Percentiles rank a stretch among this genome's conserved stretches.
Conservation (phyloP, 2,888 invertebrate species). For the Congeria kusceri region DNA sequence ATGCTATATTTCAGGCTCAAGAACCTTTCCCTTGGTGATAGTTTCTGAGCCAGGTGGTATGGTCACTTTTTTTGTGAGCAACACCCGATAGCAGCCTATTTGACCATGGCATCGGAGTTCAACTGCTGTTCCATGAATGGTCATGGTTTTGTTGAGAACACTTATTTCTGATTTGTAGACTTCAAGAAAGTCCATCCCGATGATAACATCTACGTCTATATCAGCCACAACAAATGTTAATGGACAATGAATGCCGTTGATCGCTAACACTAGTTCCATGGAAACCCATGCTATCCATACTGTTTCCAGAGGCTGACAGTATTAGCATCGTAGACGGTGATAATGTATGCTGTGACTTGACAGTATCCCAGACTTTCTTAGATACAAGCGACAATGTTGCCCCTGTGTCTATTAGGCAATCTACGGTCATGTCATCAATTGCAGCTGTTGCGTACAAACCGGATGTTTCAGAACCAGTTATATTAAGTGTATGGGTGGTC, state of each 20-base stretch:
- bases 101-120: neutral
- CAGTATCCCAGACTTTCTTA: neutral
- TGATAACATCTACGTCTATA: conserved; percentile 1
- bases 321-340: neutral
- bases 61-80: neutral
- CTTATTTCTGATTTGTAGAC: neutral
- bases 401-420: conserved; percentile 30
- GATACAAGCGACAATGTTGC: conserved; percentile 21
- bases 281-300: neutral
- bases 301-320: conserved; percentile 1
- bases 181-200: neutral
- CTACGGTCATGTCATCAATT: conserved; percentile 3
- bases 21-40: neutral
- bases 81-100: neutral
- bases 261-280: neutral
- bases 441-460: conserved; percentile 8
- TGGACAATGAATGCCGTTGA: neutral
- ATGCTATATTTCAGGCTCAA: neutral
- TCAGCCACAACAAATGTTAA: neutral
- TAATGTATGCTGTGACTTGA: neutral
- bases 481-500: conserved; percentile 1
- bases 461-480: neutral
- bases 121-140: neutral
- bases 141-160: neutral
- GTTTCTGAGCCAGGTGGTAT: conserved; percentile 1